phyloP scores from a whole-genome alignment of 1,140 invertebrate species.

The Vanessa atalanta region DNA sequence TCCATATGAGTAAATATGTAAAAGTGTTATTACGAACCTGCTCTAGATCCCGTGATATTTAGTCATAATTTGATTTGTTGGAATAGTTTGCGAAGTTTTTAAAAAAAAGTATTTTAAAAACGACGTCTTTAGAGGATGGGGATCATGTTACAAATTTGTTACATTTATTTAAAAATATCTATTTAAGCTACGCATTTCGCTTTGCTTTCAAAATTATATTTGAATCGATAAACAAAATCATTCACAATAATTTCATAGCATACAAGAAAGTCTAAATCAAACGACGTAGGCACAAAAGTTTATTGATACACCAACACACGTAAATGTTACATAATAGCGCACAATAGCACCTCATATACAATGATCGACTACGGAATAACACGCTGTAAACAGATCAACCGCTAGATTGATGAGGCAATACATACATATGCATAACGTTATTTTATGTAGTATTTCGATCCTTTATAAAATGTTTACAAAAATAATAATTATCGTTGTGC shows the following conservation, averaged over 20 bases:
- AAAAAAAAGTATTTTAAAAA: no score
- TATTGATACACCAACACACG: background rate
- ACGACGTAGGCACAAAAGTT: background rate
- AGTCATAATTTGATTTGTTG: no score
- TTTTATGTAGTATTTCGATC: no score
- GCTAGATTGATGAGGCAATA: slow-evolving; percentile 6
- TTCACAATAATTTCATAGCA: background rate
- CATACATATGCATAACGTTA: background rate
- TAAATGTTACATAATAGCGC: background rate
- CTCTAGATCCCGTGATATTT: no score
- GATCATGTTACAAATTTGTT: no score
- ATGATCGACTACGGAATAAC: slow-evolving; percentile 3
- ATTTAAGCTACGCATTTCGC: background rate
- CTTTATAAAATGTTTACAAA: no score
- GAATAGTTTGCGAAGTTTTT: no score
- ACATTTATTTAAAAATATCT: background rate
- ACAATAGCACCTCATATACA: background rate
- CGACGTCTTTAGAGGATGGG: no score
- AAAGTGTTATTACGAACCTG: no score
- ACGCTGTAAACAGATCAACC: slow-evolving; percentile 11
- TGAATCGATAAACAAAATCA: background rate
- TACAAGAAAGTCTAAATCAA: background rate
- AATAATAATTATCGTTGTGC: no score
- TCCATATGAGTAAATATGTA: no score
- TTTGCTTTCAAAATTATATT: background rate